Conservation (phyloP, 1,140 invertebrate genomes). For the Drosophila rufa region DNA sequence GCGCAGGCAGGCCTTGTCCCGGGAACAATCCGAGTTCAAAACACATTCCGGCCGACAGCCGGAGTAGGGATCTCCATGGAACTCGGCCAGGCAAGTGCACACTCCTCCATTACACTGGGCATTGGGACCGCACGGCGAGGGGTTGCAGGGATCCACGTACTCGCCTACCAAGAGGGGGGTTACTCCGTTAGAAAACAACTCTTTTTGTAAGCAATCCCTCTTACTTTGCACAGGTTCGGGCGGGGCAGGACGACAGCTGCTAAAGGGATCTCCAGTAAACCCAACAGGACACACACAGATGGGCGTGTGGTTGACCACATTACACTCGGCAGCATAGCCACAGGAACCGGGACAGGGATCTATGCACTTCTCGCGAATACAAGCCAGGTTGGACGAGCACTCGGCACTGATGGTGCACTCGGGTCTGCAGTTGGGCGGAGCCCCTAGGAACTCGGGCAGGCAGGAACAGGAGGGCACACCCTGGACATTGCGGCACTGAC, state of each 20-base stretch:
- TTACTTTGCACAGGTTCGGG: conserved; percentile 87
- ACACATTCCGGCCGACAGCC: conserved; percentile 94
- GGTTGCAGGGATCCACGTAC: conserved; percentile 90
- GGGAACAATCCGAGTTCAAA: conserved; percentile 91
- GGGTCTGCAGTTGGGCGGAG: conserved; percentile 92
- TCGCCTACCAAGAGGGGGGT: conserved; percentile 87
- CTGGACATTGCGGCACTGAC: conserved; percentile 89
- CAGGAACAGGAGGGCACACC: conserved; percentile 93
- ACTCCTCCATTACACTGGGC: conserved; percentile 92
- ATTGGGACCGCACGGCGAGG: conserved; percentile 92
- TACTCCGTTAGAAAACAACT: conserved; percentile 68
- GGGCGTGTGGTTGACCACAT: conserved; percentile 93
- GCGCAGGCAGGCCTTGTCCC: conserved; percentile 90
- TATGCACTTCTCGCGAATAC: conserved; percentile 93
- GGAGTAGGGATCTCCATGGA: conserved; percentile 93
- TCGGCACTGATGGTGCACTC: conserved; percentile 94
- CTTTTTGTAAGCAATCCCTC: conserved; percentile 80
- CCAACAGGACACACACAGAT: conserved; percentile 91
- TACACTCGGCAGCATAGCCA: conserved; percentile 92
- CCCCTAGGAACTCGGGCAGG: conserved; percentile 90
- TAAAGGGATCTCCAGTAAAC: conserved; percentile 94
- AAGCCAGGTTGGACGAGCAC: conserved; percentile 91
- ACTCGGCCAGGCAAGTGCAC: conserved; percentile 91
- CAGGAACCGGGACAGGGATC: conserved; percentile 94
- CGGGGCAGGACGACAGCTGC: conserved; percentile 87